Evolutionary conservation across 2,888 invertebrate genomes (phyloP), one percentile per base, ranked within the genome.

Genomic region (Himalopsyche kuldschensis): DNA sequence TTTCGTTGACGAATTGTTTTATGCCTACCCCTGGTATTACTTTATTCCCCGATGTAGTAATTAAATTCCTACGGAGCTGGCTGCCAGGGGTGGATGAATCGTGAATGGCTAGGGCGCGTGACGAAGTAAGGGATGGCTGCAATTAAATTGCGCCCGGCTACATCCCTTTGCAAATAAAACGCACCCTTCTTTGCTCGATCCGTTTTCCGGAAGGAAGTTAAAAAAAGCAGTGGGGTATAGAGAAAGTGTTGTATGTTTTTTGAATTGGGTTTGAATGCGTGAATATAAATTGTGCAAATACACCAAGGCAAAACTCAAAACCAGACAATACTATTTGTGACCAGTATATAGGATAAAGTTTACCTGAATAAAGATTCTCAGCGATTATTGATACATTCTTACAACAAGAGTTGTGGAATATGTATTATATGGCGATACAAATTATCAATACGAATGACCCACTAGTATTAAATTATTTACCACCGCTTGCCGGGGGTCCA

Each of bases 101-200:
- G 75, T 41, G 75, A 48, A 31, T 48, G 41, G 63, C 46, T 55
- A 24, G 80, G 80, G 41, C 79, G 75, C 63, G 79, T 20, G 80
- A 80, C 81, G 80, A 77, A 82, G 80, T 75, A 79, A 27, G 79
- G 11, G 63, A 17, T 20, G 69, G 75, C 35, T 75, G 47, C 27
- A 46, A 78, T 48, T 78, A 63, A 32, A 75, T 48, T 32, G 78
- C 47, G 75, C 83, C 46, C 76, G 80, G 76, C 83, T 83, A 80
- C 81, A 63, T 83, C 85, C 83, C 85, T 83, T 48, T 69, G 84
- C 79, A 86, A 86, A 86, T 86, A 86, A 79, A 84, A 83, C 84
- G 86, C 84, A 84, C 86, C 86, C 84, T 85, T 85, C 85, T 84
- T 85, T 85, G 82, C 85, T 83, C 82, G 85, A 41, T 47, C 82